Conservation (phyloP, 2,888 invertebrate genomes). For the Strigamia crassipes region DNA sequence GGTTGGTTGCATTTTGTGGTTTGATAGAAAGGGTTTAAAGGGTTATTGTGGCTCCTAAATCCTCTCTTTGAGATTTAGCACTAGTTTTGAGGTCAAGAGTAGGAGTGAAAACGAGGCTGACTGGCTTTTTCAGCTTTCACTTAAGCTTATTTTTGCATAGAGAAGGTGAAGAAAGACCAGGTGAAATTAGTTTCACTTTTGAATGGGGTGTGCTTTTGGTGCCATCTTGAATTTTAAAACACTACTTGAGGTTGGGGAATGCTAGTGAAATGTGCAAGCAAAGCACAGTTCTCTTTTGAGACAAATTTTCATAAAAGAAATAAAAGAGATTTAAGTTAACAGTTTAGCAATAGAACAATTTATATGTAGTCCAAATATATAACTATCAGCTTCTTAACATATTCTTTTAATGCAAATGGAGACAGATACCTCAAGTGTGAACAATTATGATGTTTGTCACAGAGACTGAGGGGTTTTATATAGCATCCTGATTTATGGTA, state of each 20-base stretch:
- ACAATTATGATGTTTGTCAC: no score
- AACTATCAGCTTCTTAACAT: no score
- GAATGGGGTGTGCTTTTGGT: neutral
- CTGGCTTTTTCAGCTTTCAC: constrained; percentile 32
- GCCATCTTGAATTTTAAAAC: neutral
- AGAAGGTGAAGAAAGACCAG: neutral
- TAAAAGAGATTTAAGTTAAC: no score
- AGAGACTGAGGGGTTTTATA: no score
- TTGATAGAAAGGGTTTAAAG: constrained; percentile 37
- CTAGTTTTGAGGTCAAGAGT: constrained; percentile 37
- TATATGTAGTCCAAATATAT: no score
- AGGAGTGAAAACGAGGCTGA: neutral
- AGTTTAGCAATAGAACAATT: no score
- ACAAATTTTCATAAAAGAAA: no score
- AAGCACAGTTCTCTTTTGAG: no score
- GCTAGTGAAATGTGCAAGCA: no score
- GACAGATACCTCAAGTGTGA: no score
- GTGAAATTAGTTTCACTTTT: constrained; percentile 23
- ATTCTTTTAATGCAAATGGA: no score
- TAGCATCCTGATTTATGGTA: no score
- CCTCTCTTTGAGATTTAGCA: constrained; percentile 28
- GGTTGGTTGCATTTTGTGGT: constrained; percentile 33
- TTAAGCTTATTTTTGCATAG: constrained; percentile 17
- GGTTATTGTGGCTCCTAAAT: constrained; percentile 30
- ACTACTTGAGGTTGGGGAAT: neutral